These are phyloP conservation scores for Drosophila dives DNA, from an alignment of 2,888 invertebrate genomes.

Conservation along the genomic window DNA sequence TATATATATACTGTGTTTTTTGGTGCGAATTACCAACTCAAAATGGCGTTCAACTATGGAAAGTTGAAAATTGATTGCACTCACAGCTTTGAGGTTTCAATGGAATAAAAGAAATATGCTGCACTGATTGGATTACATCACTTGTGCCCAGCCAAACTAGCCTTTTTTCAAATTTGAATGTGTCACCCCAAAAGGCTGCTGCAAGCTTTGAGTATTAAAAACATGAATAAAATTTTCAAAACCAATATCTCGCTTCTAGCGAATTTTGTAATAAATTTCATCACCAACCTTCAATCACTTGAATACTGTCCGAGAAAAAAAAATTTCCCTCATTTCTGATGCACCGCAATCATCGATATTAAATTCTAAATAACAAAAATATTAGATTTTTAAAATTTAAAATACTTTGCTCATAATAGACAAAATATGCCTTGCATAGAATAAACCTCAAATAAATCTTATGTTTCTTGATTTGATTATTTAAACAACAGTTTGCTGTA, in stretches of 20 bases:
- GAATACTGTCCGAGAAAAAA: background rate
- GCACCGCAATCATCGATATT: background rate
- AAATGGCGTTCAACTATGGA: constrained; percentile 46
- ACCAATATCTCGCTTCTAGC: background rate
- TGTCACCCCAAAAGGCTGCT: background rate
- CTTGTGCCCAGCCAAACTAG: constrained; percentile 1
- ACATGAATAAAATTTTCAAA: background rate
- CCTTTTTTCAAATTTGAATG: constrained; percentile 3
- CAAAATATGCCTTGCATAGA: background rate
- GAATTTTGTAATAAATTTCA: background rate
- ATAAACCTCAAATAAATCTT: background rate
- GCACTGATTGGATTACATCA: constrained; percentile 41
- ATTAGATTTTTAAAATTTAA: background rate
- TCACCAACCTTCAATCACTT: background rate
- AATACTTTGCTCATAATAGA: background rate
- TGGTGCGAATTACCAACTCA: constrained; percentile 63
- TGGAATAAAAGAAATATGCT: constrained; percentile 32
- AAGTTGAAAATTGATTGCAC: constrained; percentile 44
- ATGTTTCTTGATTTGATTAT: background rate
- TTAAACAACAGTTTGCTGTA: background rate
- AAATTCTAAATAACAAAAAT: background rate
- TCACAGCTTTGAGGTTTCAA: constrained; percentile 54
- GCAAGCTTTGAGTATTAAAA: background rate
- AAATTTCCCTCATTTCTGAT: background rate
- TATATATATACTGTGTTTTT: constrained; percentile 23